Evolutionary conservation across 2,888 invertebrate species (phyloP).

Genomic region (Alitta virens): DNA sequence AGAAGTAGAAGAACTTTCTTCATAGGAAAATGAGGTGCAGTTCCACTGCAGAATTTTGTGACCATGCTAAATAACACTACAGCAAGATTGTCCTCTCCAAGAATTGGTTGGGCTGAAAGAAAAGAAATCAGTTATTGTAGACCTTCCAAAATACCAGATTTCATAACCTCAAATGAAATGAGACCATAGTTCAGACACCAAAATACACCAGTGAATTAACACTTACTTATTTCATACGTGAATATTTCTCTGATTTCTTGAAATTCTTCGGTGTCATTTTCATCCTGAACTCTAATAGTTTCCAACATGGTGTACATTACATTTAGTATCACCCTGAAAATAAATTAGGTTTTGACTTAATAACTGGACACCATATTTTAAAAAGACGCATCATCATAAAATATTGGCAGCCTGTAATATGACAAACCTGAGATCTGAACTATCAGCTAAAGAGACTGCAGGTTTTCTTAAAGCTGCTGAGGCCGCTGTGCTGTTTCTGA

Average conservation of each 20-base stretch:
- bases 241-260: conserved; percentile 62
- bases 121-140: neutral
- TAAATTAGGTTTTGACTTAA: too few relatives aligned
- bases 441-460: conserved; percentile 83
- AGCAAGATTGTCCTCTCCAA: conserved; percentile 76
- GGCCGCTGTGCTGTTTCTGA: conserved; percentile 68
- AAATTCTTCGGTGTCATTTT: conserved; percentile 45
- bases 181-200: neutral
- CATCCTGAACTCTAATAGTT: conserved; percentile 65
- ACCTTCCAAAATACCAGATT: neutral
- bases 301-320: conserved; percentile 94
- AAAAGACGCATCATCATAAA: too few relatives aligned
- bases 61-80: conserved; percentile 93
- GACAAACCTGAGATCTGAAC: conserved; percentile 73
- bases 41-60: conserved; percentile 91
- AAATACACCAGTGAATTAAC: neutral
- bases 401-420: too few relatives aligned
- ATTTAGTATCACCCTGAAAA: conserved; percentile 73
- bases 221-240: conserved; percentile 63
- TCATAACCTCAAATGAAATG: neutral
- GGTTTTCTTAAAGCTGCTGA: conserved; percentile 63
- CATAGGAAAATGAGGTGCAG: conserved; percentile 96
- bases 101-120: conserved; percentile 24
- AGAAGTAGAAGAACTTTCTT: conserved; percentile 91
- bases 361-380: too few relatives aligned